Evolutionary conservation across 2,797 vertebrate genomes (phyloP), one percentile per base, ranked within the genome.

Genomic region (Phrynocephalus forsythii): DNA sequence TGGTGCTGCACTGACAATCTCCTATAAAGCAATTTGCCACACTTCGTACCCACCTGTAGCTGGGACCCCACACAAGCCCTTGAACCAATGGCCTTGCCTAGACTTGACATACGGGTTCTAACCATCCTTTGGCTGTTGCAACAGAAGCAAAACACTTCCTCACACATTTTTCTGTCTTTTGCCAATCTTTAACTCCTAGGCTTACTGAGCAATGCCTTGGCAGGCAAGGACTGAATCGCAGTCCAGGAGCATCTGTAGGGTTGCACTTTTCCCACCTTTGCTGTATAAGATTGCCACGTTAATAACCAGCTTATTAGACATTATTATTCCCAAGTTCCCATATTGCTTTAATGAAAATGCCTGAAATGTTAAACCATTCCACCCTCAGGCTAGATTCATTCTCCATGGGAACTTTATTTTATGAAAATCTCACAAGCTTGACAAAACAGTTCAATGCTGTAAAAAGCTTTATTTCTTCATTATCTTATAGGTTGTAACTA

Each of bases 311-410:
- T 38, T n/a, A 56, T 76, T 52, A 83, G 63, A 87, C 22, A 28
- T 13, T 22, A 68, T 69, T 72, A 68, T 15, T 28, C 28, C 48
- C 76, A 26, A 63, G 75, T 38, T 76, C 9, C 26, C 24, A n/a
- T 83, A 60, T 76, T 8, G 5, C 63, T 82, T 26, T 76, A 67
- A 81, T 69, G n/a, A 76, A 71, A 44, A 68, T 60, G 56, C 48
- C 71, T 90, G 87, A 68, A 67, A 72, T 86, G 85, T 82, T 93
- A 87, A 86, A 87, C 91, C 82, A 73, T 90, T 94, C 93, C 93
- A 90, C 93, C 87, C 87, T 69, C 80, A 93, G 92, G 91, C 90
- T 87, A 89, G 67, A 33, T 22, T 48, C 50, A 52, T 78, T 87
- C 18, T 78, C 68, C n/a, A 78, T 88, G 6, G 38, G 24, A 0